Evolutionary conservation across 2,797 vertebrate species (phyloP).

Genomic region (Apogon hyalosoma): DNA sequence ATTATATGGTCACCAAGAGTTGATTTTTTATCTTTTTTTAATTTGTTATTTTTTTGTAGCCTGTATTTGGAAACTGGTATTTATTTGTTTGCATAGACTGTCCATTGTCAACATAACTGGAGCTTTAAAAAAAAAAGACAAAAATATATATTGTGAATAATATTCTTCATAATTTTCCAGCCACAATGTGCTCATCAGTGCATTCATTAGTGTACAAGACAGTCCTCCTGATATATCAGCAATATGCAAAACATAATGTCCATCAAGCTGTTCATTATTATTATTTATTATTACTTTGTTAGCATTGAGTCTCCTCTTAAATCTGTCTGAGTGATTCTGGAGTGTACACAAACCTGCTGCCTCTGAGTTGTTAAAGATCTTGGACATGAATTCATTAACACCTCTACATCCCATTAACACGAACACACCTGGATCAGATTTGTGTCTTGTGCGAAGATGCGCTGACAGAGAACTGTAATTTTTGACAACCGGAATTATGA

Average conservation of each 20-base stretch:
- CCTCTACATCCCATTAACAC: background rate
- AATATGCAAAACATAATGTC: background rate
- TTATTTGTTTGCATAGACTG: no score
- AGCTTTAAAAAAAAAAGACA: no score
- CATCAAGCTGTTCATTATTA: background rate
- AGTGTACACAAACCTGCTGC: background rate
- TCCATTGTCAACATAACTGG: no score
- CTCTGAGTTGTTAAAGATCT: background rate
- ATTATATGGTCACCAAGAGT: no score
- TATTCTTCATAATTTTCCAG: no score
- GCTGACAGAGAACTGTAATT: conserved; percentile 5
- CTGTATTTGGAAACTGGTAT: no score
- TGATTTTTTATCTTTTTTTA: no score
- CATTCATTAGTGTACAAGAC: background rate
- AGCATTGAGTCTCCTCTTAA: no score
- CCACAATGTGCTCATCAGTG: background rate
- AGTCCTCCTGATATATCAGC: background rate
- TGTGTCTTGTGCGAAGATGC: background rate
- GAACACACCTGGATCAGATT: conserved; percentile 16
- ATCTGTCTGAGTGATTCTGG: background rate
- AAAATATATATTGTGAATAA: no score
- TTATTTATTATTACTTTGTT: background rate
- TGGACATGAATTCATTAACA: conserved; percentile 8
- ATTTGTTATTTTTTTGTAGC: no score
- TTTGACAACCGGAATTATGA: conserved; percentile 7